These are phyloP conservation scores for Drosophila subobscura DNA, from an alignment of 1,140 invertebrate species.

Conservation along the genomic window DNA sequence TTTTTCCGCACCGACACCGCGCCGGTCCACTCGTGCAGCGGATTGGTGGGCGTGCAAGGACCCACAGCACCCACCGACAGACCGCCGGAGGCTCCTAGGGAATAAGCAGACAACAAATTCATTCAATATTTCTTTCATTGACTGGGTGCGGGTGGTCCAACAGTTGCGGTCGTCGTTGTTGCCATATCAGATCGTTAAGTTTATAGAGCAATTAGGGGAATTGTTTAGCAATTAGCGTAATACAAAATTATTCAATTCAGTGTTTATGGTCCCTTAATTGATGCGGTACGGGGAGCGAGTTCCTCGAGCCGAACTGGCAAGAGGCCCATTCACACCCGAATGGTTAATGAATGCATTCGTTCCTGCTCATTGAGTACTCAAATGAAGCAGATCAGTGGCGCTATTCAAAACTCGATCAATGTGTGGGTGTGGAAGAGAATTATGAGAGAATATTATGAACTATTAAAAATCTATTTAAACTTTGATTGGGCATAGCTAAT, in stretches of 20 bases:
- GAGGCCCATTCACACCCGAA: slow-evolving; percentile 54
- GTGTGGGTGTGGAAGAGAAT: no score
- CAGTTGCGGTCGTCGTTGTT: slow-evolving; percentile 11
- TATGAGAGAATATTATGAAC: no score
- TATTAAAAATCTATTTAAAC: no score
- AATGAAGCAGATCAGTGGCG: slow-evolving; percentile 8
- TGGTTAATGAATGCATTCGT: slow-evolving; percentile 48
- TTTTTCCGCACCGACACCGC: slow-evolving; percentile 96
- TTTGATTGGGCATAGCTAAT: neutral
- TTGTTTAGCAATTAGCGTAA: slow-evolving; percentile 53
- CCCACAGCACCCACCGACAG: slow-evolving; percentile 88
- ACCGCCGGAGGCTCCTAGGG: slow-evolving; percentile 84
- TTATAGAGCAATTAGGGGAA: slow-evolving; percentile 55
- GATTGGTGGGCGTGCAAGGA: slow-evolving; percentile 89
- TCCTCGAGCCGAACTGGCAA: slow-evolving; percentile 37
- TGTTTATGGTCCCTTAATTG: slow-evolving; percentile 54
- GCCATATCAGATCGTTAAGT: slow-evolving; percentile 47
- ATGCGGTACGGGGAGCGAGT: slow-evolving; percentile 24
- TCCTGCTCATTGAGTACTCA: slow-evolving; percentile 34
- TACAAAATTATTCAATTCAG: slow-evolving; percentile 56
- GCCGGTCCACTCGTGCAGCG: slow-evolving; percentile 94
- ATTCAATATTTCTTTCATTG: neutral
- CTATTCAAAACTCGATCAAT: no score
- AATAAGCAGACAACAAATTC: neutral
- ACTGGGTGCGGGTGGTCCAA: slow-evolving; percentile 26